Percentiles rank a stretch among this genome's conserved stretches.
phyloP scores from a whole-genome alignment of 2,113 vertebrate species.

The Corythoichthys intestinalis region DNA sequence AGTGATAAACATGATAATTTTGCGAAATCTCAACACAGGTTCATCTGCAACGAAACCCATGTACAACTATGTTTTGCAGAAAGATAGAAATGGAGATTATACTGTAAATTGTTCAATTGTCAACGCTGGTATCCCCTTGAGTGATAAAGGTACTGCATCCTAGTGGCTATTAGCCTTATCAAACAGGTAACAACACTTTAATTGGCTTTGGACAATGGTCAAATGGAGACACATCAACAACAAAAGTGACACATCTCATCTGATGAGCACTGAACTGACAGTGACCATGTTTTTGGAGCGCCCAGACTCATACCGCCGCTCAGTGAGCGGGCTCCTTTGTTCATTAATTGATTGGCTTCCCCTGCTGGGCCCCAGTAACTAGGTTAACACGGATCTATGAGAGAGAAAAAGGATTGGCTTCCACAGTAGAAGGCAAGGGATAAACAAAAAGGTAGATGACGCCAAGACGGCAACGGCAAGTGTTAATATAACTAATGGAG shows the following conservation, averaged over 20 bases:
- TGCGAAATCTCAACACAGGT: not conserved
- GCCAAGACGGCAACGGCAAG: conserved; percentile 45
- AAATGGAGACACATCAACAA: conserved; percentile 24
- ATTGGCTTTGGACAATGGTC: conserved; percentile 13
- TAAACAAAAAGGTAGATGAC: conserved; percentile 46
- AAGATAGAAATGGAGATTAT: not conserved
- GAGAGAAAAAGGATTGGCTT: conserved; percentile 39
- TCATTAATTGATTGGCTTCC: conserved; percentile 74
- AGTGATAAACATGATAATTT: not conserved
- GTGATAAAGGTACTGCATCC: not conserved
- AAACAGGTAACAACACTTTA: conserved; percentile 28
- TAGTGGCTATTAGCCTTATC: conserved; percentile 6
- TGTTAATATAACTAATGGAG: conserved; percentile 73
- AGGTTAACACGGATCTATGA: conserved; percentile 67
- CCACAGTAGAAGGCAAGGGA: conserved; percentile 38
- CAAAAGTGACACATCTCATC: conserved; percentile 63
- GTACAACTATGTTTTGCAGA: not conserved
- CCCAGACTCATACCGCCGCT: conserved; percentile 51
- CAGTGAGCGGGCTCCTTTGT: conserved; percentile 68
- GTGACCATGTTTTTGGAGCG: conserved; percentile 56
- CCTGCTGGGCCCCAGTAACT: conserved; percentile 70
- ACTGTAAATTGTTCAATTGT: not conserved
- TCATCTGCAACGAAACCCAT: not conserved
- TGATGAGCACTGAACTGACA: conserved; percentile 52
- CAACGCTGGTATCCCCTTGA: not conserved